A percentile compares a stretch with the other conserved stretches of the same genome.
Evolutionary conservation across 2,888 invertebrate species (phyloP).

Genomic region (Magallana nippona): DNA sequence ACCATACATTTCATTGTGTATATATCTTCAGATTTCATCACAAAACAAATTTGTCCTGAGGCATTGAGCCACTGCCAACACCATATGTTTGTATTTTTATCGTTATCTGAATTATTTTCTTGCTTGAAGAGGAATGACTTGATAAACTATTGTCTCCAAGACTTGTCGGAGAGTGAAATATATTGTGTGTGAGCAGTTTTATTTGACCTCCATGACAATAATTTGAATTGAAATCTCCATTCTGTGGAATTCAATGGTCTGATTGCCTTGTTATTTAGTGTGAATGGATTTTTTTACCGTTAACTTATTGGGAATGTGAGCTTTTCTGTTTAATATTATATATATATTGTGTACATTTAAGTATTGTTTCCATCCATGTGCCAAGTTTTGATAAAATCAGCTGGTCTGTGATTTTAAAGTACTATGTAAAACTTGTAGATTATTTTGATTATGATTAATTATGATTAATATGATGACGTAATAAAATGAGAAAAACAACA

Average conservation of each 20-base stretch:
- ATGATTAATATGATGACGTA: neutral
- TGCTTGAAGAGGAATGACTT: too few relatives aligned
- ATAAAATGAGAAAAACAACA: neutral
- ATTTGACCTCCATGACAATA: neutral
- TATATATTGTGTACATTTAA: conserved; percentile 34
- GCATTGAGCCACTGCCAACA: too few relatives aligned
- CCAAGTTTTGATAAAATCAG: conserved; percentile 51
- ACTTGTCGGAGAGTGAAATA: neutral
- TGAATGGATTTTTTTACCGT: neutral
- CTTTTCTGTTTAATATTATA: conserved; percentile 26
- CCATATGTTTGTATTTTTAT: too few relatives aligned
- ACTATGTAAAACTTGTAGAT: conserved; percentile 17
- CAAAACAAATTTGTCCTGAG: too few relatives aligned
- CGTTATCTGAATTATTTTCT: too few relatives aligned
- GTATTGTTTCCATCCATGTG: conserved; percentile 41
- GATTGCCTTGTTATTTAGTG: neutral
- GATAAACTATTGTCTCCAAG: too few relatives aligned
- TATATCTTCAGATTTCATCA: too few relatives aligned
- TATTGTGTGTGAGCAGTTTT: conserved; percentile 2
- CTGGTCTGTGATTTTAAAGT: conserved; percentile 50
- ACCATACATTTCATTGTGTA: too few relatives aligned
- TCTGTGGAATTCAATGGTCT: neutral
- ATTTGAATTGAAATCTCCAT: neutral
- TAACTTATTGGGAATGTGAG: conserved; percentile 43
- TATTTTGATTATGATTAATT: too few relatives aligned